phyloP scores from a whole-genome alignment of 1,140 invertebrate species.

The Temnothorax curvispinosus region DNA sequence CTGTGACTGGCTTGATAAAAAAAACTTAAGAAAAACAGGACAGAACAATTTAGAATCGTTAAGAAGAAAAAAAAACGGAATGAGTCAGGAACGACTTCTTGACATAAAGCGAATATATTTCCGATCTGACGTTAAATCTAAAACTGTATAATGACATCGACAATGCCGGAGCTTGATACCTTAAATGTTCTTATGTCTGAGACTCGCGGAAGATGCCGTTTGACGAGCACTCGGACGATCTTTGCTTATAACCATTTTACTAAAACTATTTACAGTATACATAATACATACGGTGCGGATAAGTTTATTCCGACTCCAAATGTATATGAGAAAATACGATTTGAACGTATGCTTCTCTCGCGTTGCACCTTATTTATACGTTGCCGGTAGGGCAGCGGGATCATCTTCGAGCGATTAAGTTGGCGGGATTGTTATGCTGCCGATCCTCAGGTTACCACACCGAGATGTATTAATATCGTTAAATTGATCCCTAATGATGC shows the following conservation, averaged over 20 bases:
- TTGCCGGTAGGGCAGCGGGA: background rate
- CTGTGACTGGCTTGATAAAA: background rate
- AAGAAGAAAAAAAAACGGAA: background rate
- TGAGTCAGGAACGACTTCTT: background rate
- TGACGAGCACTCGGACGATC: background rate
- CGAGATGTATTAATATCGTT: conserved; percentile 23
- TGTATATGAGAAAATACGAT: background rate
- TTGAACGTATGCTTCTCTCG: background rate
- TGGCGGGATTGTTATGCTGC: background rate
- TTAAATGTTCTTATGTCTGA: background rate
- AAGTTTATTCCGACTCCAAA: background rate
- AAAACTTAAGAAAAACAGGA: background rate
- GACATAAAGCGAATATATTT: background rate
- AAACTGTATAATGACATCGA: background rate
- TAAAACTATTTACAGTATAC: background rate
- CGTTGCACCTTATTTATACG: background rate
- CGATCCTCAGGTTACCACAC: background rate
- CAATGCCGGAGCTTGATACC: background rate
- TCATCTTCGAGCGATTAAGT: background rate
- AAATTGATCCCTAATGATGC: background rate
- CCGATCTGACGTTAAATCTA: background rate
- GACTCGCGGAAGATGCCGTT: background rate
- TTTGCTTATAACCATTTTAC: background rate
- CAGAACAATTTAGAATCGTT: background rate
- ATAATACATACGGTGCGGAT: background rate